Percentiles rank a stretch among this genome's conserved stretches.
phyloP scores from a whole-genome alignment of 2,888 invertebrate species.

The Pasiphila rectangulata region DNA sequence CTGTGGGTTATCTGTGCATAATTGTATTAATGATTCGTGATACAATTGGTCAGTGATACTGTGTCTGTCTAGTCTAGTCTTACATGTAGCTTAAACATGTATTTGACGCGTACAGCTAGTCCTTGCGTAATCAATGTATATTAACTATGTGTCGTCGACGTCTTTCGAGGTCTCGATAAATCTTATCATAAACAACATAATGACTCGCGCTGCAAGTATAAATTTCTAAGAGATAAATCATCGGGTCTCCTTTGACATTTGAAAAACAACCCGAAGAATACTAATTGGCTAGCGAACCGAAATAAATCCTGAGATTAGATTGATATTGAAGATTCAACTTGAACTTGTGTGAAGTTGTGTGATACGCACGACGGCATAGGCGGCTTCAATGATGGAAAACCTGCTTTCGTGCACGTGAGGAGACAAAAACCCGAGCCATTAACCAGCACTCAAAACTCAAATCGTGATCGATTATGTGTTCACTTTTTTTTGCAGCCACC shows the following conservation, averaged over 20 bases:
- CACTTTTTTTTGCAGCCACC: constrained; percentile 4
- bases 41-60: too few relatives aligned
- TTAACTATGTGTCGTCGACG: too few relatives aligned
- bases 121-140: too few relatives aligned
- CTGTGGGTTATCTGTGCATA: too few relatives aligned
- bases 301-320: constrained; percentile 5
- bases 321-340: constrained; percentile 3
- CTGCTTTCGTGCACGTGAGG: constrained; percentile 16
- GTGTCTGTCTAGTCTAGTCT: too few relatives aligned
- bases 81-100: too few relatives aligned
- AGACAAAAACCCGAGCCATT: constrained; percentile 24
- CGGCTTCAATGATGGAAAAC: constrained; percentile 5
- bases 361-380: background rate
- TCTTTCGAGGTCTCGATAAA: background rate
- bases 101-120: too few relatives aligned
- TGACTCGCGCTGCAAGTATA: background rate
- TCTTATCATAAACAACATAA: background rate
- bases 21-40: too few relatives aligned
- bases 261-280: constrained; percentile 7
- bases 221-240: background rate
- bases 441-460: constrained; percentile 4
- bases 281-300: constrained; percentile 6
- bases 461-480: constrained; percentile 17
- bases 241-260: background rate
- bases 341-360: constrained; percentile 20